Conservation (phyloP, 1,140 invertebrate species). For the Drosophila littoralis region DNA sequence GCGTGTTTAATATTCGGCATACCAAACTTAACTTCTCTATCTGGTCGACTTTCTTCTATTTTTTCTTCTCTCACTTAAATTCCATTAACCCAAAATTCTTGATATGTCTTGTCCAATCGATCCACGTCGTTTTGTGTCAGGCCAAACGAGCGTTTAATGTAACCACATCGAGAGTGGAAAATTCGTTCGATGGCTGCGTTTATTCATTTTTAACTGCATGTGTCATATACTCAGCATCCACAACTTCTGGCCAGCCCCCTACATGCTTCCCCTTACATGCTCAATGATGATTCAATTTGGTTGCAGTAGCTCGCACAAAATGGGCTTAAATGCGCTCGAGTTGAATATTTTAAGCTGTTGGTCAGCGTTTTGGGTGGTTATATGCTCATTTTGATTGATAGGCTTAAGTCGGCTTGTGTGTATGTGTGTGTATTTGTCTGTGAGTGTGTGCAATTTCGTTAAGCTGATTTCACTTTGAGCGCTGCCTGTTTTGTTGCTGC, state of each 20-base stretch:
- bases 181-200: constrained; percentile 25
- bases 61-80: constrained; percentile 57
- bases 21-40: not conserved
- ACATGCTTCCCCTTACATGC: not conserved
- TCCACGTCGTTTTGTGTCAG: constrained; percentile 53
- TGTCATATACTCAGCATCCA: constrained; percentile 40
- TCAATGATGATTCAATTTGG: constrained; percentile 78
- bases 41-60: not conserved
- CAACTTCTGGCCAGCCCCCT: not conserved
- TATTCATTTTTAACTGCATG: constrained; percentile 76
- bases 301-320: constrained; percentile 52
- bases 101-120: constrained; percentile 51
- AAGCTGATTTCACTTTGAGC: constrained; percentile 51
- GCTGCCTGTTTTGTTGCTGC: constrained; percentile 33
- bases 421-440: constrained; percentile 3
- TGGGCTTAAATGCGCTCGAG: constrained; percentile 65
- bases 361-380: constrained; percentile 59
- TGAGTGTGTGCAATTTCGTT: constrained; percentile 29
- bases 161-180: constrained; percentile 18
- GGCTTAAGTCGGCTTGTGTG: constrained; percentile 49
- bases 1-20: not conserved
- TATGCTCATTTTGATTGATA: constrained; percentile 72
- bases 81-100: constrained; percentile 70
- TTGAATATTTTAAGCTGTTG: constrained; percentile 60
- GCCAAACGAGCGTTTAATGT: constrained; percentile 72